phyloP scores from a whole-genome alignment of 2,888 invertebrate genomes.

The Ophraella communa region DNA sequence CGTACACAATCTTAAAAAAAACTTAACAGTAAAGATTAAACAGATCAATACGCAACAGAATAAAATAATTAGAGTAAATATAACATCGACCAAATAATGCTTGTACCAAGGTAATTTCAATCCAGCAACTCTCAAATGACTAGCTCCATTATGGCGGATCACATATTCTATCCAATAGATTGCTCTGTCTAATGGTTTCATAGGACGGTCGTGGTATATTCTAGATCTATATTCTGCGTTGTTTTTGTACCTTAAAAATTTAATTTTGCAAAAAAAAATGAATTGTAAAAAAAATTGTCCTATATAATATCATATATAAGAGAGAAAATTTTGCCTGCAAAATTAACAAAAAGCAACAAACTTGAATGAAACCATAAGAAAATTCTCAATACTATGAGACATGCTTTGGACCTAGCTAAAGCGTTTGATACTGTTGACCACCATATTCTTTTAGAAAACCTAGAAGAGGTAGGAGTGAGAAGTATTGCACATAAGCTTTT shows the following conservation, averaged over 20 bases:
- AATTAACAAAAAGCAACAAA: too few species aligned
- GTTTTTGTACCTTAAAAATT: conserved; percentile 41
- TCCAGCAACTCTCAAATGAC: conserved; percentile 47
- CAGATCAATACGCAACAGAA: not conserved
- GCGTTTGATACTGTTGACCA: too few species aligned
- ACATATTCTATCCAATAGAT: conserved; percentile 52
- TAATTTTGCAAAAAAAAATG: too few species aligned
- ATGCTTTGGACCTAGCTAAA: too few species aligned
- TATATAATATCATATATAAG: too few species aligned
- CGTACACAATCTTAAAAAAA: not conserved
- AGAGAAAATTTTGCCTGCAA: too few species aligned
- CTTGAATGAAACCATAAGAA: too few species aligned
- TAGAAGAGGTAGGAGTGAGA: too few species aligned
- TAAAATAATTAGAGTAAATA: not conserved
- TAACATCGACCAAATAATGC: conserved; percentile 28
- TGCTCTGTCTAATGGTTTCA: conserved; percentile 46
- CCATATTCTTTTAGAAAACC: too few species aligned
- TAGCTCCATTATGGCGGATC: conserved; percentile 47
- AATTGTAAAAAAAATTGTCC: too few species aligned
- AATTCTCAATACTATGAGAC: too few species aligned
- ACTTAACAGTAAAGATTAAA: not conserved
- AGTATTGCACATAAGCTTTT: too few species aligned
- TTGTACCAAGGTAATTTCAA: conserved; percentile 45
- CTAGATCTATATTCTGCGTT: conserved; percentile 42
- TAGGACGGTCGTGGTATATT: conserved; percentile 46